Base-by-base conservation (phyloP, 2,888 invertebrate species). In the Lasioglossum villosulum region DNA sequence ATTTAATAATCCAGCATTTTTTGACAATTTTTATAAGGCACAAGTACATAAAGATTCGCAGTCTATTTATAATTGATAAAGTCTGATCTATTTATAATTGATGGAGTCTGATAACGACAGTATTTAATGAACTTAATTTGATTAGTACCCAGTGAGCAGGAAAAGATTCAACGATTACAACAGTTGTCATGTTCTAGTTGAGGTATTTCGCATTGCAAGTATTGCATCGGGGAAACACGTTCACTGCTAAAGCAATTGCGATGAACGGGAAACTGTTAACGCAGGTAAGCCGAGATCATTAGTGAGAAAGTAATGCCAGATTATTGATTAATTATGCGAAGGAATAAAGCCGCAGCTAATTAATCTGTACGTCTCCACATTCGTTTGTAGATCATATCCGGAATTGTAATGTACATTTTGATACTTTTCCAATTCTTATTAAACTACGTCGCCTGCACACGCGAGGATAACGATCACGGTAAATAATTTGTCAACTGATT, bases 191-290 rank as follows among this genome's bases (percentile, higher is more conserved):
- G 42, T 82, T 91, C n/a, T 82, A 94, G 94, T 78, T 94, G 66
- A 89, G 93, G 48, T 68, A 92, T n/a, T 94, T 94, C 75, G 93
- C 93, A 2, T 71, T 94, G 37, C 94, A 94, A 92, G 74, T 93
- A 42, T 80, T 93, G 39, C 94, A 94, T 73, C 90, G 90, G 0
- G 89, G 91, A 27, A 92, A 90, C 56, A 83, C 70, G 16, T 94
- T 94, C 34, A 84, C 87, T 5, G 92, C 92, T 1, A 93, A 91
- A 79, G 92, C 91, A n/a, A 74, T 93, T 6, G 78, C 79, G 0
- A 48, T 94, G 39, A 92, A 94, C 63, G 91, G 91, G 0, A 84
- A 89, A 0, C 90, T 94, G 19, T 87, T 94, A 2, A 89, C 91
- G 23, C 83, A 89, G 82, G 94, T 94, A 90, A 75, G n/a, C 1